phyloP scores from a whole-genome alignment of 1,140 invertebrate species.

The Dinoponera quadriceps region DNA sequence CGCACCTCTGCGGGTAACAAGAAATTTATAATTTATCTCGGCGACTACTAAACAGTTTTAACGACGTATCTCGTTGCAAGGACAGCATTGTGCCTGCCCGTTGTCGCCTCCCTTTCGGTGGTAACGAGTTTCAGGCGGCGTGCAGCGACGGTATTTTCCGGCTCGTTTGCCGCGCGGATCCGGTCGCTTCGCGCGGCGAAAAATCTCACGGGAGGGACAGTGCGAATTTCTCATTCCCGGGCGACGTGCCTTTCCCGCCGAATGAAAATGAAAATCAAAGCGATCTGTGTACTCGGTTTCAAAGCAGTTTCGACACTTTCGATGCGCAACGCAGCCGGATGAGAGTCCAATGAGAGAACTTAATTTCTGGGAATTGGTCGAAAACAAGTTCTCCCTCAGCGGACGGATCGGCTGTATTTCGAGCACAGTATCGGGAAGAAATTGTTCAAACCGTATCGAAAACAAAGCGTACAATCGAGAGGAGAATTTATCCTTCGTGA shows the following conservation, averaged over 20 bases:
- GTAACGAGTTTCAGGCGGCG: slow-evolving; percentile 53
- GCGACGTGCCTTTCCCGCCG: neutral
- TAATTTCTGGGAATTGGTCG: too few relatives aligned
- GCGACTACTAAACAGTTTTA: slow-evolving; percentile 59
- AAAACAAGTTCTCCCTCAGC: too few relatives aligned
- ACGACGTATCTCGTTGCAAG: slow-evolving; percentile 58
- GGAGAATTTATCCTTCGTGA: too few relatives aligned
- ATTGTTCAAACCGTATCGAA: too few relatives aligned
- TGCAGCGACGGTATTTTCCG: slow-evolving; percentile 40
- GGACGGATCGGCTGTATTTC: too few relatives aligned
- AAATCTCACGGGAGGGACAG: slow-evolving; percentile 33
- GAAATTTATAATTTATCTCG: slow-evolving; percentile 60
- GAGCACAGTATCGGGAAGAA: too few relatives aligned
- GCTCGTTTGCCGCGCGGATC: slow-evolving; percentile 34
- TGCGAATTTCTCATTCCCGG: slow-evolving; percentile 23
- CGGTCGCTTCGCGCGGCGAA: slow-evolving; percentile 35
- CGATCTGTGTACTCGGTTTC: neutral
- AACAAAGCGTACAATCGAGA: too few relatives aligned
- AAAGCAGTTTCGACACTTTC: too few relatives aligned
- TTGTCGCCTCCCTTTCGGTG: slow-evolving; percentile 9
- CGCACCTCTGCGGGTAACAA: slow-evolving; percentile 51
- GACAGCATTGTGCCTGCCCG: slow-evolving; percentile 44
- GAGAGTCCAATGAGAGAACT: too few relatives aligned
- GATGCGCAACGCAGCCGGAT: too few relatives aligned
- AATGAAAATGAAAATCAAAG: neutral